Percentiles rank a stretch among this genome's conserved stretches.
phyloP scores from a whole-genome alignment of 1,140 invertebrate species.

The Camponotus vicinus region DNA sequence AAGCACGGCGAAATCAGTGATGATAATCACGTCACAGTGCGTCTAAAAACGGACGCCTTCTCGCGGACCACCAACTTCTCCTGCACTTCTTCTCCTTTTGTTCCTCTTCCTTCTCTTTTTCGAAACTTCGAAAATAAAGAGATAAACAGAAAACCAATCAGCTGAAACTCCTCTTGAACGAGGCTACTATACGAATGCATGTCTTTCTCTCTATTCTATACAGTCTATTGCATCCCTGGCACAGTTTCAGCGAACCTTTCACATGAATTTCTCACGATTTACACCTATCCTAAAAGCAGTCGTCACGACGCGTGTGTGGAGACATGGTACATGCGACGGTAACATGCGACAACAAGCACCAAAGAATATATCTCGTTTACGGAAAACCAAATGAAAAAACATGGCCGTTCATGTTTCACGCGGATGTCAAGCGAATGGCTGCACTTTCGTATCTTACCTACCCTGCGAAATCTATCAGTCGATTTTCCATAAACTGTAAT shows the following conservation, averaged over 20 bases:
- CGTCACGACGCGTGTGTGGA: background rate
- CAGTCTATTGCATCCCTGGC: conserved; percentile 63
- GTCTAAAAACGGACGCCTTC: conserved; percentile 39
- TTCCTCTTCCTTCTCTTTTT: conserved; percentile 11
- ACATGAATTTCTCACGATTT: conserved; percentile 46
- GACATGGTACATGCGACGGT: conserved; percentile 13
- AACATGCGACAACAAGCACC: conserved; percentile 24
- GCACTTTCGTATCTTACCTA: conserved; percentile 59
- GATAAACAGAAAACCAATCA: conserved; percentile 17
- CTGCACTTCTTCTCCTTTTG: conserved; percentile 13
- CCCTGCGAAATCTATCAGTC: conserved; percentile 72
- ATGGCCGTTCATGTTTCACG: conserved; percentile 62
- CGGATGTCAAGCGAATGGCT: conserved; percentile 62
- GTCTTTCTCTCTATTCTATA: conserved; percentile 41
- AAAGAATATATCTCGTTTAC: conserved; percentile 36
- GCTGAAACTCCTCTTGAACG: conserved; percentile 30
- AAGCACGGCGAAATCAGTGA: conserved; percentile 28
- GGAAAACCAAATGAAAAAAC: conserved; percentile 29
- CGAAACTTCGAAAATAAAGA: conserved; percentile 5
- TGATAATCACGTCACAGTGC: conserved; percentile 35
- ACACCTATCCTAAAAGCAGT: conserved; percentile 13
- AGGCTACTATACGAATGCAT: conserved; percentile 42
- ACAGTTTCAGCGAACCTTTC: conserved; percentile 25
- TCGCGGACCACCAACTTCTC: conserved; percentile 28
- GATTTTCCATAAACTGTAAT: conserved; percentile 75